These are phyloP conservation scores for Aporophyla lueneburgensis DNA, from an alignment of 2,888 invertebrate species.

Conservation along the genomic window DNA sequence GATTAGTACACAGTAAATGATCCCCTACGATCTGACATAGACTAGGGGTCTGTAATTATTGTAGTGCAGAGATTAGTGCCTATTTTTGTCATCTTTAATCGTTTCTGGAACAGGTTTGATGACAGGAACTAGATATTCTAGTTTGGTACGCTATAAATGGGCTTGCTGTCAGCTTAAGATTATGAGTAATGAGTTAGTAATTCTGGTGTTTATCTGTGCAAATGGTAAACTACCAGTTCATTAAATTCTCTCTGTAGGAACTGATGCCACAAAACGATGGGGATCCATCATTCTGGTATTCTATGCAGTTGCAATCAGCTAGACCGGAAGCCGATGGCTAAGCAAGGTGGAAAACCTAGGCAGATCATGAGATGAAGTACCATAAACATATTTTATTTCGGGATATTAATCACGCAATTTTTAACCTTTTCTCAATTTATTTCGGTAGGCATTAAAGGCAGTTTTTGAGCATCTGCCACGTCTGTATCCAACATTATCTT, in stretches of 20 bases:
- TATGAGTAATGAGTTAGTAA: slow-evolving; percentile 2
- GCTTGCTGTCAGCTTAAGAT: background rate
- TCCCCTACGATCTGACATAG: slow-evolving; percentile 54
- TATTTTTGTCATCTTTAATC: slow-evolving; percentile 20
- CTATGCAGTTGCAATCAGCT: too few species aligned
- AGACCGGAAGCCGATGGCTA: background rate
- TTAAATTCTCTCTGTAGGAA: background rate
- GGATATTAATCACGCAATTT: background rate
- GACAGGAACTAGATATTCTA: background rate
- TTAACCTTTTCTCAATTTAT: background rate
- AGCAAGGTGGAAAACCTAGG: background rate
- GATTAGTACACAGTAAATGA: slow-evolving; percentile 63
- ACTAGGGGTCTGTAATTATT: slow-evolving; percentile 29
- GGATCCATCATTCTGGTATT: background rate
- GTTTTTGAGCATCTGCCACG: background rate
- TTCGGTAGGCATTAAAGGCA: background rate
- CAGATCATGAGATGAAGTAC: background rate
- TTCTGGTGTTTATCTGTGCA: background rate
- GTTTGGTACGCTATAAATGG: slow-evolving; percentile 4
- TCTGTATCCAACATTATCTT: slow-evolving; percentile 46
- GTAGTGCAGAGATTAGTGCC: slow-evolving; percentile 18
- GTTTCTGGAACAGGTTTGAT: slow-evolving; percentile 7
- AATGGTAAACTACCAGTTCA: background rate
- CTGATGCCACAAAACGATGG: background rate
- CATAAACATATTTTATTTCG: background rate